Evolutionary conservation across 1,140 invertebrate species (phyloP), one percentile per base, ranked within the genome.

Genomic region (Hirudo medicinalis): DNA sequence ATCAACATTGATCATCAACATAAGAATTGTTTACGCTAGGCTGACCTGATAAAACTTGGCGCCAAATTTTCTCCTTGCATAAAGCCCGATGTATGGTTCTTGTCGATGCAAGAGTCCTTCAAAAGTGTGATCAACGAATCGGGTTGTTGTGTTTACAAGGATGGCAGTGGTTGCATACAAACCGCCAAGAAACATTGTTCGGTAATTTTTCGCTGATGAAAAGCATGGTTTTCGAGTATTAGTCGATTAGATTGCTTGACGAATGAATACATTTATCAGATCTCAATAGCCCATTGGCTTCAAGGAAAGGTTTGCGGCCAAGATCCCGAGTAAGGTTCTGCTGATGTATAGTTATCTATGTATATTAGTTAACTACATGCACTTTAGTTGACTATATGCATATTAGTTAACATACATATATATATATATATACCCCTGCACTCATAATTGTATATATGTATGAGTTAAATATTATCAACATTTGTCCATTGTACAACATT

Each of bases 101-200:
- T 63, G 13, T 32, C 22, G 19, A 63, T 91, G 76, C 22, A 72
- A 49, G 68, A 40, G 55, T 88, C 89, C 69, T 90, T 91, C 75
- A 84, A 91, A 69, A 86, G 88, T 76, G 86, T 89, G 76, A 94
- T 97, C 81, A 83, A 90, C 54, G 89, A 94, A 77, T 97, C 93
- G 0, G 94, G 92, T 0, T 97, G 94, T 79, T 97, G 94, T 81
- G 60, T 76, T 36, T 27, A 73, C 49, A 74, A 75, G 32, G 93
- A 97, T 79, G 90, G 94, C 79, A 94, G 91, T 0, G 93, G 93
- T 22, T 98, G 94, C 83, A 92, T 97, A 66, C 94, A 97, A 82
- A 94, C 91, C 15, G 91, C 90, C 55, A 88, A 91, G 82, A 88
- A 89, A n/a, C 91, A 95, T 80, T 97, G 94, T 84, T 94, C 92